phyloP scores from a whole-genome alignment of 2,797 vertebrate species.

The Diplodus sargus region DNA sequence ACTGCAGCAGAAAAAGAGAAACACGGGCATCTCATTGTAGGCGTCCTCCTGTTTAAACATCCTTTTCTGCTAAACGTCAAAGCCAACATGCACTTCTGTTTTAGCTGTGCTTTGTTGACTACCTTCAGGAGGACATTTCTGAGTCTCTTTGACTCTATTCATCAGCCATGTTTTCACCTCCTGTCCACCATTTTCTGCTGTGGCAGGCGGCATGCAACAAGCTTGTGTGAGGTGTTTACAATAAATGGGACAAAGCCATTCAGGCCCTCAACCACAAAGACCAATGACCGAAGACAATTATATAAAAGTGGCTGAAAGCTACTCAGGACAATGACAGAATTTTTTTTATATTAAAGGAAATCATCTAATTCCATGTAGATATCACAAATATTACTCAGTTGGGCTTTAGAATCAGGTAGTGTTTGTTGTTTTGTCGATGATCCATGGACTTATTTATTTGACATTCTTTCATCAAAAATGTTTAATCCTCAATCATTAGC shows the following conservation, averaged over 20 bases:
- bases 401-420: neutral
- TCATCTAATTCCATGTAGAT: neutral
- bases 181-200: neutral
- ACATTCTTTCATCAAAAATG: neutral
- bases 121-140: no score
- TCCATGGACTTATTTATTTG: neutral
- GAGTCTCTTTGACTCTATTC: neutral
- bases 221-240: conserved; percentile 11
- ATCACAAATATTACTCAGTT: neutral
- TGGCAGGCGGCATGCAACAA: neutral
- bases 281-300: neutral
- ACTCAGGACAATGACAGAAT: neutral
- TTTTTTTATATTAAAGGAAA: neutral
- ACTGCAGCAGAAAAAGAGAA: neutral
- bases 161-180: neutral
- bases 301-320: neutral
- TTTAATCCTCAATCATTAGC: neutral
- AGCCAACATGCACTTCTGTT: neutral
- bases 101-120: neutral
- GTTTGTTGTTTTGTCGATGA: neutral
- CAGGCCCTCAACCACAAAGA: neutral
- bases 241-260: neutral
- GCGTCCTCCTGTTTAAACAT: neutral
- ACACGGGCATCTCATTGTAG: neutral
- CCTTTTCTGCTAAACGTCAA: no score